Conservation (phyloP, 2,888 invertebrate species). For the Caenorhabditis becei region DNA sequence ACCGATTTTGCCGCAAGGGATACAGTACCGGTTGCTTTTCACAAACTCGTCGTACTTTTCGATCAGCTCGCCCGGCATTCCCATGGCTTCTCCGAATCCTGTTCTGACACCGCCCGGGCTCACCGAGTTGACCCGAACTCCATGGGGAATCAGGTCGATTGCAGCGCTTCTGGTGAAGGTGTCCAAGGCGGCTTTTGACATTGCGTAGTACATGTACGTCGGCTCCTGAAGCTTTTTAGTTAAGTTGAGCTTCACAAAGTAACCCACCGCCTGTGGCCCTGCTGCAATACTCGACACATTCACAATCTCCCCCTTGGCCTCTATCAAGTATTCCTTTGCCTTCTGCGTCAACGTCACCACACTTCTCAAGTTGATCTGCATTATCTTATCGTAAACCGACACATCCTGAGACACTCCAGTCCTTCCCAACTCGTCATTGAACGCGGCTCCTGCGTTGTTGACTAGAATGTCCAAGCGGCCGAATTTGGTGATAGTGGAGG, state of each 20-base stretch:
- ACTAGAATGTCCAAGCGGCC: conserved; percentile 30
- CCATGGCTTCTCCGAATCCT: conserved; percentile 47
- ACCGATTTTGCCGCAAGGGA: conserved; percentile 27
- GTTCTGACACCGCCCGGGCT: conserved; percentile 58
- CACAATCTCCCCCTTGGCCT: conserved; percentile 54
- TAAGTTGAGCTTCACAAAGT: not conserved
- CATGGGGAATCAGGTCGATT: conserved; percentile 33
- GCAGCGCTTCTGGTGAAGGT: conserved; percentile 41
- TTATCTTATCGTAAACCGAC: conserved; percentile 19
- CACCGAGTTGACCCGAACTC: conserved; percentile 44
- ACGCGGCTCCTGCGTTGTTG: conserved; percentile 41
- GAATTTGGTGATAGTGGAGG: conserved; percentile 22
- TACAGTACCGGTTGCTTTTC: conserved; percentile 15
- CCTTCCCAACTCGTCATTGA: conserved; percentile 15
- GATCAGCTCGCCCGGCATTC: conserved; percentile 31
- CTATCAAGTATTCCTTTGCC: conserved; percentile 43
- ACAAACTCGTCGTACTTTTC: conserved; percentile 7
- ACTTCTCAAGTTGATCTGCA: conserved; percentile 35
- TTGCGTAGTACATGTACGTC: conserved; percentile 22
- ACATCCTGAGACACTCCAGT: conserved; percentile 22
- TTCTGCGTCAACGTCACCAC: conserved; percentile 47
- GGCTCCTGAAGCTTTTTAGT: conserved; percentile 23
- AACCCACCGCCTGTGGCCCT: conserved; percentile 17
- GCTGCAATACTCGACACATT: conserved; percentile 43
- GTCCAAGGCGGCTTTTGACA: conserved; percentile 42